Evolutionary conservation across 2,113 vertebrate species (phyloP).

Genomic region (Eolophus roseicapilla): DNA sequence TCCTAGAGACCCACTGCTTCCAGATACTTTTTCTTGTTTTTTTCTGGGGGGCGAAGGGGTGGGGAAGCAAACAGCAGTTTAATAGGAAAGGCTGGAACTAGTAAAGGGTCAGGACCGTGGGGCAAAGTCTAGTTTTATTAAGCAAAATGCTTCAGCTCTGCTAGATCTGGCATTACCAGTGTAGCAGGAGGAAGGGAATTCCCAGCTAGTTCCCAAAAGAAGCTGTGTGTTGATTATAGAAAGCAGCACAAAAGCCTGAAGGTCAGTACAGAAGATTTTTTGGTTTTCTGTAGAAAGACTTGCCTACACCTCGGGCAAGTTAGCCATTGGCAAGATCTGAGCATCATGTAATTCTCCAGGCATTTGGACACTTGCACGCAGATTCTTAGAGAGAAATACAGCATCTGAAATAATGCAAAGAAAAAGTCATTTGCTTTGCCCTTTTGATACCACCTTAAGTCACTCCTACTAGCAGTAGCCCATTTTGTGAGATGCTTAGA

Average conservation of each 20-base stretch:
- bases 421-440: background rate
- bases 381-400: background rate
- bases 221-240: background rate
- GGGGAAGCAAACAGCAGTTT: background rate
- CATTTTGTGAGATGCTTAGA: background rate
- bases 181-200: background rate
- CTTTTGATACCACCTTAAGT: background rate
- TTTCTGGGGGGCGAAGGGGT: background rate
- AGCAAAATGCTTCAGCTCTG: background rate
- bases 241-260: background rate
- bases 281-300: background rate
- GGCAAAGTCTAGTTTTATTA: background rate
- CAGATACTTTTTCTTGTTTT: background rate
- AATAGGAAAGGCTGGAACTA: background rate
- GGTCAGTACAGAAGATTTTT: background rate
- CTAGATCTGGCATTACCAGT: slow-evolving; percentile 5
- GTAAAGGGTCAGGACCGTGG: background rate
- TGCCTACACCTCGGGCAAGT: background rate
- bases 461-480: background rate
- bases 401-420: background rate
- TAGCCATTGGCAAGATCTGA: background rate
- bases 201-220: background rate
- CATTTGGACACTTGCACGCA: background rate
- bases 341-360: background rate
- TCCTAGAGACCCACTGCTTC: background rate